phyloP scores from a whole-genome alignment of 2,888 invertebrate genomes.

The Apodemia hepburni region DNA sequence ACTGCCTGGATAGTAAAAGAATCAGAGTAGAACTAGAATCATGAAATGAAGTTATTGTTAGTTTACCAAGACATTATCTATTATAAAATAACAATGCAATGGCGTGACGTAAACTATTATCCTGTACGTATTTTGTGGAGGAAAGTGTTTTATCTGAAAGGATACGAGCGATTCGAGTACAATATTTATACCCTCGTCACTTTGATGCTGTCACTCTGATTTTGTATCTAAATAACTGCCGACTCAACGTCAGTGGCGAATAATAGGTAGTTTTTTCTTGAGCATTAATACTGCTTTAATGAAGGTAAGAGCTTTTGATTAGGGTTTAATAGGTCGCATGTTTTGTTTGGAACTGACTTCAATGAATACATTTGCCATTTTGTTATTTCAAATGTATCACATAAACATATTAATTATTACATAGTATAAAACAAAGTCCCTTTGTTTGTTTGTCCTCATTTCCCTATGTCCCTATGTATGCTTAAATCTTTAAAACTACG shows the following conservation, averaged over 20 bases:
- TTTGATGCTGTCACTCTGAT: constrained; percentile 36
- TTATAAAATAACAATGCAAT: neutral
- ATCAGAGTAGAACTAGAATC: no score
- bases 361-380: no score
- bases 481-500: no score
- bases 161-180: constrained; percentile 26
- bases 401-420: no score
- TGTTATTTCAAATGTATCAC: no score
- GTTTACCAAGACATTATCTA: no score
- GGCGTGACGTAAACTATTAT: neutral
- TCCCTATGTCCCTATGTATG: no score
- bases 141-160: constrained; percentile 29
- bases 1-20: no score
- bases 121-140: neutral
- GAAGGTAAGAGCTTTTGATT: constrained; percentile 1
- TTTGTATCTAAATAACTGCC: constrained; percentile 22
- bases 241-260: constrained; percentile 8
- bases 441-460: no score
- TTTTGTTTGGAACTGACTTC: neutral
- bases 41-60: no score
- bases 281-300: neutral
- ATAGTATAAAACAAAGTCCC: no score
- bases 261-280: constrained; percentile 11
- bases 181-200: constrained; percentile 47
- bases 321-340: neutral